Evolutionary conservation across 2,888 invertebrate species (phyloP), one percentile per base, ranked within the genome.

Genomic region (Creontiades dilutus): DNA sequence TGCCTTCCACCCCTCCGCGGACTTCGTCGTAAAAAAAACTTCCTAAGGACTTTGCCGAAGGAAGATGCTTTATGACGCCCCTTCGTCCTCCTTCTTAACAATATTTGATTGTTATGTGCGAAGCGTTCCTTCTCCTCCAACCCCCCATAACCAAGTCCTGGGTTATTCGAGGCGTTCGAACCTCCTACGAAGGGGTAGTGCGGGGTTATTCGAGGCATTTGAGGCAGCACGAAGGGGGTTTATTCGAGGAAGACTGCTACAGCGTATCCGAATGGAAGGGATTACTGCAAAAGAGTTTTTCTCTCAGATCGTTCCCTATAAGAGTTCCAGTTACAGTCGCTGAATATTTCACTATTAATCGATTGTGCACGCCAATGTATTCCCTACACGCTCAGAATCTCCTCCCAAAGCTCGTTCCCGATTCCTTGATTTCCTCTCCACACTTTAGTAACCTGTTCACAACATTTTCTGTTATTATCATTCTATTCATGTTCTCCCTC

Each of bases 21-120:
- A 0, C 61, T 61, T 52, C 52, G 52, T 16, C 16, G 19, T 61
- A 61, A 68, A 48, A n/a, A n/a, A 23, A 68, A 23, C 46, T 13
- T 80, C 37, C 2, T n/a, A 37, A 47, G 46, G 78, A 4, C 37
- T 7, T 11, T 28, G 46, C 37, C 37, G 46, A 14, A n/a, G 37
- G 16, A 46, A 28, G 37, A 80, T 80, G 78, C 46, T 80, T 80
- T 19, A 46, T 16, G 68, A 68, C 19, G 46, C 46, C 46, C 46
- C 16, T n/a, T n/a, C n/a, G n/a, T n/a, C n/a, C 78, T 46, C 78
- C 11, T 47, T 46, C 78, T 46, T 47, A 80, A 80, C 78, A 80
- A 80, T 47, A 80, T 80, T 80, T 80, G 78, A 80, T 80, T 47
- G 78, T 80, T 47, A 80, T 47, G 46, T 80, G 68, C 19, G 19